Conservation (phyloP, 2,113 vertebrate species). For the Toxotes jaculatrix region DNA sequence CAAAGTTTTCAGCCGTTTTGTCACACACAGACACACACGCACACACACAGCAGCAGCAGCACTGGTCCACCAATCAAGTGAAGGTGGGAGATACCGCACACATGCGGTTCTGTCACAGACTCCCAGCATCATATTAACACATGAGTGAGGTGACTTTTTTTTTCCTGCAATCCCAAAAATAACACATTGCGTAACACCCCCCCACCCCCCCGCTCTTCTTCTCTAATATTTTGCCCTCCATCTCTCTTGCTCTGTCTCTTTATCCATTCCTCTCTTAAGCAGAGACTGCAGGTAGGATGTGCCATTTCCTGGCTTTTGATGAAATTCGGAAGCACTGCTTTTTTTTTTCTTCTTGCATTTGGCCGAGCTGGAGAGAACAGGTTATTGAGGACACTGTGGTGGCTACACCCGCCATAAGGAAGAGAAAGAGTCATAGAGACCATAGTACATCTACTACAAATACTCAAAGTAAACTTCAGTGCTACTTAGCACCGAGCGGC, state of each 20-base stretch:
- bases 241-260: not conserved
- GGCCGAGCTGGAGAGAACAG: not conserved
- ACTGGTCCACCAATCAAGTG: constrained; percentile 25
- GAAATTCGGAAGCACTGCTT: not conserved
- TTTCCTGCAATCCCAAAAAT: constrained; percentile 49
- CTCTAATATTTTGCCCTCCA: constrained; percentile 5
- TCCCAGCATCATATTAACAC: constrained; percentile 48
- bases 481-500: no score
- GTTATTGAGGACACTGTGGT: constrained; percentile 5
- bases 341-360: not conserved
- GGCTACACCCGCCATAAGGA: not conserved
- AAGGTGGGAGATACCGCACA: constrained; percentile 31
- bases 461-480: not conserved
- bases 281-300: not conserved
- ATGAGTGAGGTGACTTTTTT: constrained; percentile 10
- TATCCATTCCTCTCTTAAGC: not conserved
- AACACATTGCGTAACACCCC: constrained; percentile 38
- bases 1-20: constrained; percentile 19
- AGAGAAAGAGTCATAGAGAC: not conserved
- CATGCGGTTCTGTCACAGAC: constrained; percentile 13
- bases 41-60: not conserved
- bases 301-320: not conserved
- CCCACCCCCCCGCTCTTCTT: constrained; percentile 7
- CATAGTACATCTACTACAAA: not conserved
- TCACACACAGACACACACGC: not conserved